Base-by-base conservation (phyloP, 2,113 vertebrate species). In the Ictalurus punctatus region DNA sequence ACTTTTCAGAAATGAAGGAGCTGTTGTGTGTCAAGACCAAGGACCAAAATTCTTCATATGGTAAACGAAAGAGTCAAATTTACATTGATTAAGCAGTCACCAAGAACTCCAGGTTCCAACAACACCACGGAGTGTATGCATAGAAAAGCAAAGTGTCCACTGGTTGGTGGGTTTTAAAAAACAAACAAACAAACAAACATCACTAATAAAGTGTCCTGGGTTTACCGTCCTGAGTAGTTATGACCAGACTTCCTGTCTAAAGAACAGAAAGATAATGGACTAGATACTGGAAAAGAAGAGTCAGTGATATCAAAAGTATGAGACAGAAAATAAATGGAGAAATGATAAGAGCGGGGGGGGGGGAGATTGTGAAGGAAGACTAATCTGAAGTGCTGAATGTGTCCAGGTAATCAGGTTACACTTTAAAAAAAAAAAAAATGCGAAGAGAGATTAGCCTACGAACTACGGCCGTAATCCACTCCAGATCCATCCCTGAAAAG, bases 371-470 rank as follows among this genome's bases (percentile, higher is more conserved):
- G 12, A 76, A 84, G 69, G 56, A 84, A 74, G 81, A 84, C 69
- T 44, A 84, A 83, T 83, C 54, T 61, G 52, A 73, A 52, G 81
- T 12, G 44, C 54, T 88, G 79, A 83, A 74, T 30, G 40, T 83
- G 56, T 89, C 82, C 79, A 65, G 48, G 73, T 78, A 86, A 89
- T 85, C 80, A 80, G 85, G 74, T 83, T 74, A 37, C 58, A 69
- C 63, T 48, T 63, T 12, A 83, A 73, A 65, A 27, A 25, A 63
- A 30, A 73, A 73, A 34, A 25, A 84, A 87, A 84, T 56, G 71
- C 44, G 23, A n/a, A 74, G 76, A 74, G 86, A 88, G 88, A 87
- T 88, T 90, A 86, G 83, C 89, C 90, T 54, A 79, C 37, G 67
- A 86, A 78, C 58, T 76, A 58, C 16, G 59, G 81, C 61, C 40